These are phyloP conservation scores for Parnassius apollo DNA, from an alignment of 2,888 invertebrate species.

Conservation along the genomic window DNA sequence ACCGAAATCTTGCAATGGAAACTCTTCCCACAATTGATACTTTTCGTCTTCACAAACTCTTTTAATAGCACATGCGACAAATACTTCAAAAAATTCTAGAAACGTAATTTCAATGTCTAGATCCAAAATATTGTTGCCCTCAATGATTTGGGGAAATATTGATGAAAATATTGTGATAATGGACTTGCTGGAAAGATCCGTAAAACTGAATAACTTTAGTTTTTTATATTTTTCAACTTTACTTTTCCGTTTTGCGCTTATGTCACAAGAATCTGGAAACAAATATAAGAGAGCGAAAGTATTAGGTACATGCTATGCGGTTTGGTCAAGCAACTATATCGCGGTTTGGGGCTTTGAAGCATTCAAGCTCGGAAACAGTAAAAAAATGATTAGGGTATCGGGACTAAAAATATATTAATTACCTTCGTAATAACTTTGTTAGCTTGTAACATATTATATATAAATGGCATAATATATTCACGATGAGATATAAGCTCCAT, in stretches of 20 bases:
- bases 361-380: too few species aligned
- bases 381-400: too few species aligned
- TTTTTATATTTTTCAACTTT: slow-evolving; percentile 28
- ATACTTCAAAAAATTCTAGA: slow-evolving; percentile 82
- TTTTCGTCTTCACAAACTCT: slow-evolving; percentile 56
- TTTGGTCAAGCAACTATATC: too few species aligned
- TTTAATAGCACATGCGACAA: slow-evolving; percentile 67
- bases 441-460: too few species aligned
- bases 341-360: too few species aligned
- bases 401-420: too few species aligned
- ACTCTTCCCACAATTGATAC: slow-evolving; percentile 42
- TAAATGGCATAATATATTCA: too few species aligned
- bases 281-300: not conserved
- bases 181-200: slow-evolving; percentile 56
- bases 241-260: not conserved
- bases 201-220: slow-evolving; percentile 59
- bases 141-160: slow-evolving; percentile 74
- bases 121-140: slow-evolving; percentile 58
- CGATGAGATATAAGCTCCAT: too few species aligned
- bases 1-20: slow-evolving; percentile 2
- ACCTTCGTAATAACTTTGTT: too few species aligned
- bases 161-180: slow-evolving; percentile 55
- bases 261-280: slow-evolving; percentile 38
- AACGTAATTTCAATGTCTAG: slow-evolving; percentile 79
- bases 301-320: not conserved